These are phyloP conservation scores for Turnix velox DNA, from an alignment of 2,113 vertebrate species.

Conservation along the genomic window DNA sequence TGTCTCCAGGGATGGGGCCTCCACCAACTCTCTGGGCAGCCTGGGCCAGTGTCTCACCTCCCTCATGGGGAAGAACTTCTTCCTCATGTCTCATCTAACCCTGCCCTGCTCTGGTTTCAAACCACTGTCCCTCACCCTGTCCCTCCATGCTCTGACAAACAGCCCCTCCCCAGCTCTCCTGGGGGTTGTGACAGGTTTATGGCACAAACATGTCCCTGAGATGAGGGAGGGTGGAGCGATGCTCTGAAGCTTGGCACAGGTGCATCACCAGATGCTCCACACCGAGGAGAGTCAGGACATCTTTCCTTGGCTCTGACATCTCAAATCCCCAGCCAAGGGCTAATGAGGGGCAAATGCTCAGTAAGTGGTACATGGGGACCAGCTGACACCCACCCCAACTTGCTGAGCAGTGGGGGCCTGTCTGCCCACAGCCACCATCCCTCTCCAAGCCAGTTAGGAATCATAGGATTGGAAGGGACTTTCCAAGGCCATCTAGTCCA, in stretches of 20 bases:
- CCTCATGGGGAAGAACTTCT: too few species aligned
- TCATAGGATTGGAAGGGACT: too few species aligned
- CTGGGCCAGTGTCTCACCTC: too few species aligned
- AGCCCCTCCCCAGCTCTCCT: rapidly evolving
- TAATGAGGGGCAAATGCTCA: not conserved
- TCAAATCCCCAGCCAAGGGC: not conserved
- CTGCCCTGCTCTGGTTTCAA: too few species aligned
- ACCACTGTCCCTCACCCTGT: too few species aligned
- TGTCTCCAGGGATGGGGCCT: too few species aligned
- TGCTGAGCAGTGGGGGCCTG: rapidly evolving
- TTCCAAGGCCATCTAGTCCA: too few species aligned
- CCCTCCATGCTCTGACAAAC: too few species aligned
- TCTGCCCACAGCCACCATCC: not conserved
- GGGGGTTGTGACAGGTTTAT: not conserved
- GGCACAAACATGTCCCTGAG: rapidly evolving
- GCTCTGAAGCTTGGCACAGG: not conserved
- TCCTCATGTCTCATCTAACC: too few species aligned
- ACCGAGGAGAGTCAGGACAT: not conserved
- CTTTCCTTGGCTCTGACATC: not conserved
- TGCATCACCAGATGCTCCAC: not conserved
- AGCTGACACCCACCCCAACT: rapidly evolving
- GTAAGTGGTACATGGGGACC: not conserved
- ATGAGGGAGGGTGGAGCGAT: not conserved
- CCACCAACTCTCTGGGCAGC: too few species aligned
- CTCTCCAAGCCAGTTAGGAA: rapidly evolving